Conservation (phyloP, 2,888 invertebrate genomes). For the Conchocele bisecta region DNA sequence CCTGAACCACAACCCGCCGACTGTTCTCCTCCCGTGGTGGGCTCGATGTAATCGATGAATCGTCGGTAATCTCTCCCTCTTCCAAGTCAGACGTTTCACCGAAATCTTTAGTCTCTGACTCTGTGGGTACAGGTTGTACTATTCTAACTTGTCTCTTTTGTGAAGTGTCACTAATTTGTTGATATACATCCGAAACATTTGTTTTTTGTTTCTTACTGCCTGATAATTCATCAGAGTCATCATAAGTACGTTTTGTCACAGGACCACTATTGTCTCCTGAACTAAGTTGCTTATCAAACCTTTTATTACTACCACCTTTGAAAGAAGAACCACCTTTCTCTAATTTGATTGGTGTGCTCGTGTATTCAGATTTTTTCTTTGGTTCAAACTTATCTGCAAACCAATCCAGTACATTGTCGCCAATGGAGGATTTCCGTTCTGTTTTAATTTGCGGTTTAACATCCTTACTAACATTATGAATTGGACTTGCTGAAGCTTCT, state of each 20-base stretch:
- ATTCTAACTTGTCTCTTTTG: too few relatives aligned
- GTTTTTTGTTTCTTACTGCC: background rate
- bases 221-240: background rate
- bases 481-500: too few relatives aligned
- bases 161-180: background rate
- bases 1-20: conserved; percentile 5
- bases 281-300: background rate
- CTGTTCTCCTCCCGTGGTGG: conserved; percentile 3
- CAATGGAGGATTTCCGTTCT: background rate
- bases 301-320: conserved; percentile 1
- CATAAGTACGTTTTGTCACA: too few relatives aligned
- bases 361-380: background rate
- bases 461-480: too few relatives aligned
- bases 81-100: conserved; percentile 42
- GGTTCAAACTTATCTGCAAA: conserved; percentile 37
- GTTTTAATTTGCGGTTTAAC: too few relatives aligned
- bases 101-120: background rate
- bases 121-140: too few relatives aligned
- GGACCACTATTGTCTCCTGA: background rate
- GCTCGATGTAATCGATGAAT: conserved; percentile 22
- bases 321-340: background rate
- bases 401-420: conserved; percentile 42
- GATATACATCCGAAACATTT: background rate
- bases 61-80: conserved; percentile 57
- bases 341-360: conserved; percentile 1